Conservation (phyloP, 2,113 vertebrate species). For the Lipophrys pholis region DNA sequence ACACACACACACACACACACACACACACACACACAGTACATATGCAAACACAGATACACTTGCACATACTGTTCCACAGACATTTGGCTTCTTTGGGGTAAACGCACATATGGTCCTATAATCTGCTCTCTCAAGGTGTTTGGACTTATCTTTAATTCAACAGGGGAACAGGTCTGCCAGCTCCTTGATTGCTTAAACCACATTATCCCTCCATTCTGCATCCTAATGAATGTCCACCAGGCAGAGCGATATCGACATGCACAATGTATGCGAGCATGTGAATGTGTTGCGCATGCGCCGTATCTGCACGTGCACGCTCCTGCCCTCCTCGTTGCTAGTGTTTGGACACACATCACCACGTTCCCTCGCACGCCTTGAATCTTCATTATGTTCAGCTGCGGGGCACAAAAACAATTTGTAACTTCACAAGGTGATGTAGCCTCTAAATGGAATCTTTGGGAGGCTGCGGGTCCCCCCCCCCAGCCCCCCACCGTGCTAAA, state of each 20-base stretch:
- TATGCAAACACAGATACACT: conserved; percentile 19
- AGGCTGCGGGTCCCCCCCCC: conserved; percentile 45
- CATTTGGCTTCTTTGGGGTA: conserved; percentile 40
- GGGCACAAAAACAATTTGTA: conserved; percentile 79
- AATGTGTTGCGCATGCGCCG: too few species aligned
- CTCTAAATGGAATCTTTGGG: conserved; percentile 69
- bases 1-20: conserved; percentile 26
- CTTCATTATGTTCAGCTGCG: conserved; percentile 74
- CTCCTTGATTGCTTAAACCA: conserved; percentile 76
- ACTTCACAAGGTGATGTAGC: conserved; percentile 70
- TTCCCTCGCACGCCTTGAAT: conserved; percentile 62
- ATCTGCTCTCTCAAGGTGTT: conserved; percentile 75
- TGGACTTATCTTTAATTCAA: conserved; percentile 76
- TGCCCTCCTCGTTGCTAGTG: conserved; percentile 7
- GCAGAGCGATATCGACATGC: conserved; percentile 38
- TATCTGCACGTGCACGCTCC: too few species aligned
- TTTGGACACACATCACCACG: conserved; percentile 50
- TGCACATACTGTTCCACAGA: background rate
- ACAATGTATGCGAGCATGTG: too few species aligned
- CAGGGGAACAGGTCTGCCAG: conserved; percentile 61
- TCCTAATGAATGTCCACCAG: conserved; percentile 75
- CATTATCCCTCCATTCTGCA: conserved; percentile 71
- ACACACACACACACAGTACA: conserved; percentile 13
- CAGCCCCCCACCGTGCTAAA: conserved; percentile 55
- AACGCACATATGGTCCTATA: conserved; percentile 66